These are phyloP conservation scores for Trichopria drosophilae DNA, from an alignment of 2,888 invertebrate species.

Conservation along the genomic window DNA sequence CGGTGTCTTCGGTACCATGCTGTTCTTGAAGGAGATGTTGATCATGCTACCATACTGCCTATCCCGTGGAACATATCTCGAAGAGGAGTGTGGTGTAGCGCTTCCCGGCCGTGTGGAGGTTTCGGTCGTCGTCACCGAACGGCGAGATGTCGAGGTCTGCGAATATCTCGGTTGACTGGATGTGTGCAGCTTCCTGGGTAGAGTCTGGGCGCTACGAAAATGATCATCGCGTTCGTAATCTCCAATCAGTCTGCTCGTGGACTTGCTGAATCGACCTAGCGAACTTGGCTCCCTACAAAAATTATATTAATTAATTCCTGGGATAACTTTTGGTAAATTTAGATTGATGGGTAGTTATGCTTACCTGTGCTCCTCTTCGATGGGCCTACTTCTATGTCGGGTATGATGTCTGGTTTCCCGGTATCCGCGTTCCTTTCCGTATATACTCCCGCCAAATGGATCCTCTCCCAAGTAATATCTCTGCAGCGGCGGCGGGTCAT, in stretches of 20 bases:
- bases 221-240: slow-evolving; percentile 61
- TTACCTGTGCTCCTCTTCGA: slow-evolving; percentile 46
- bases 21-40: slow-evolving; percentile 68
- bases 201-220: slow-evolving; percentile 72
- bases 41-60: slow-evolving; percentile 58
- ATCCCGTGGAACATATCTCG: slow-evolving; percentile 14
- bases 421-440: slow-evolving; percentile 83
- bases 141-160: not conserved
- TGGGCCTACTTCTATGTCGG: slow-evolving; percentile 40
- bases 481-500: slow-evolving; percentile 30
- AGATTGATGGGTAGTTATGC: slow-evolving; percentile 3
- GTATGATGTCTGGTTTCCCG: slow-evolving; percentile 56
- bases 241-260: slow-evolving; percentile 70
- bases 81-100: slow-evolving; percentile 12
- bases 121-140: not conserved
- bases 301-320: slow-evolving; percentile 45
- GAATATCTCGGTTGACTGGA: slow-evolving; percentile 55
- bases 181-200: slow-evolving; percentile 66
- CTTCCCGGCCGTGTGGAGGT: not conserved
- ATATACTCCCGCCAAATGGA: slow-evolving; percentile 81
- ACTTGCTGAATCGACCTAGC: slow-evolving; percentile 81
- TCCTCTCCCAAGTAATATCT: slow-evolving; percentile 85
- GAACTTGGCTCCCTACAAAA: slow-evolving; percentile 73
- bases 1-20: slow-evolving; percentile 40
- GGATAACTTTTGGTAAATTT: not conserved